Conservation (phyloP, 2,113 vertebrate species). For the Oreocharis arfaki region DNA sequence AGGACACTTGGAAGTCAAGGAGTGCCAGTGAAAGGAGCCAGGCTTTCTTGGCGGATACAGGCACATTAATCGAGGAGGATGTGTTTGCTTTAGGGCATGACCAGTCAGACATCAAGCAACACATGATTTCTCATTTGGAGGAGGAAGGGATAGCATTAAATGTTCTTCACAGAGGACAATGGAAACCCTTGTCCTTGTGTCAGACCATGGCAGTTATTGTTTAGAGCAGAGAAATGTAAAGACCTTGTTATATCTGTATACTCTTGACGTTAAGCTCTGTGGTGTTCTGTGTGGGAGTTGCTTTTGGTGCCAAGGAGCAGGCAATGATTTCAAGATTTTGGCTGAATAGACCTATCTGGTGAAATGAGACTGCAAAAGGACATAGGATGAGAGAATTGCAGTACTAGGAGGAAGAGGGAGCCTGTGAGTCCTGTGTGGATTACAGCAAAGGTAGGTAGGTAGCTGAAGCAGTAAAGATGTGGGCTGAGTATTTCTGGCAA, state of each 20-base stretch:
- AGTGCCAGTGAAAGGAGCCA: background rate
- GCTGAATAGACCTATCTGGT: background rate
- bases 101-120: background rate
- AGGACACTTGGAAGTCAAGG: background rate
- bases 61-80: background rate
- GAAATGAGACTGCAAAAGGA: background rate
- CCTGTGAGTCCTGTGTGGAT: background rate
- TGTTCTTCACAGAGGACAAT: background rate
- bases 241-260: background rate
- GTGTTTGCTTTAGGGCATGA: slow-evolving; percentile 26
- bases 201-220: background rate
- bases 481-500: background rate
- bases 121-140: background rate
- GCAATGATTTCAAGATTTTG: background rate
- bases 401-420: background rate
- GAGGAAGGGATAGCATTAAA: background rate
- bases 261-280: background rate
- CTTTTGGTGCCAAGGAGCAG: background rate
- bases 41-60: background rate
- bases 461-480: background rate
- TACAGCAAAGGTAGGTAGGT: background rate
- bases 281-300: background rate
- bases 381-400: background rate
- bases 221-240: background rate
- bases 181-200: background rate